Evolutionary conservation across 1,140 invertebrate genomes (phyloP), one percentile per base, ranked within the genome.

Genomic region (Drosophila ficusphila): DNA sequence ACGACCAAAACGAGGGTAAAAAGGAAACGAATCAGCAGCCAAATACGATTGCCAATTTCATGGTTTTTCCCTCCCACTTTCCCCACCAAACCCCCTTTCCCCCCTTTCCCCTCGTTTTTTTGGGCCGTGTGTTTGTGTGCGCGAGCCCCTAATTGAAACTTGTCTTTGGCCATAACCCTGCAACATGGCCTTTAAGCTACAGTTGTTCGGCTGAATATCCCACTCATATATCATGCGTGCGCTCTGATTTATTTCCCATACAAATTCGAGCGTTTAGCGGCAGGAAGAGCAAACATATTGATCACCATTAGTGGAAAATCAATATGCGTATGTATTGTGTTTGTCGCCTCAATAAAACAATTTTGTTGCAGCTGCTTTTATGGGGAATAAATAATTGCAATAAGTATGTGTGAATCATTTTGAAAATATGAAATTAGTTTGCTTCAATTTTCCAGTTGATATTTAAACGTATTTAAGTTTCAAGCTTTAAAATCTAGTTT

Each of bases 21-120:
- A 41, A 31, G 54, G 25, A 61, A 42, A 27, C 58, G 36, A 60
- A 60, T 60, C 54, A 60, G 25, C 54, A 11, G 53, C 58, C 34
- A 61, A 33, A 25, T 61, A 33, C 36, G 36, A 58, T 61, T 61
- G 57, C 23, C 57, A 61, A 61, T 79, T 79, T 78, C 48, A 61
- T 61, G 76, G 58, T 52, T 25, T 11, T 57, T 49, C 19, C n/a
- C 42, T 36, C 48, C 16, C 25, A 4, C 6, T 46, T 19, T 12
- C n/a, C 11, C 38, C 19, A n/a, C n/a, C n/a, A n/a, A n/a, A n/a
- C n/a, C n/a, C n/a, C n/a, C n/a, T n/a, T 42, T 25, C 6, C n/a
- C 9, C 39, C 11, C 2, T n/a, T 3, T 11, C 11, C 25, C 14
- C 27, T 12, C 7, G 12, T 49, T 21, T 67, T 21, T 38, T 1